Conservation (phyloP, 2,797 vertebrate species). For the Mareca penelope region DNA sequence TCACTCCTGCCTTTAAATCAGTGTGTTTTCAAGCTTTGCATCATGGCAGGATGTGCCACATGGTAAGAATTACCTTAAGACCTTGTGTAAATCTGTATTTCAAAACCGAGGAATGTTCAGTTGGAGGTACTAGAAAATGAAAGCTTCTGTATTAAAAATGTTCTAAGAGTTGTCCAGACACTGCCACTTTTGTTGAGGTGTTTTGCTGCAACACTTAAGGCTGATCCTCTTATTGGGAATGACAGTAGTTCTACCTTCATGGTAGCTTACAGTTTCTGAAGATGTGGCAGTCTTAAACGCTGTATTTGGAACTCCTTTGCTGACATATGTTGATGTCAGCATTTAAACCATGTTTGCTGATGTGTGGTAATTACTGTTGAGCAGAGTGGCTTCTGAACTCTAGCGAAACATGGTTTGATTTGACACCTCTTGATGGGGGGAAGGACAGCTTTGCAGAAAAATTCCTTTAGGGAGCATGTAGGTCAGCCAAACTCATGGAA, state of each 20-base stretch:
- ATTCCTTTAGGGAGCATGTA: neutral
- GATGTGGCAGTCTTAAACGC: neutral
- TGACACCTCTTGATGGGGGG: neutral
- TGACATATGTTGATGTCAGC: neutral
- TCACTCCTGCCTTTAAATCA: neutral
- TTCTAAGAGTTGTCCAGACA: accelerated
- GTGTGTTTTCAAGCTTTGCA: neutral
- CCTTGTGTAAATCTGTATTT: neutral
- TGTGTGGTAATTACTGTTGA: neutral
- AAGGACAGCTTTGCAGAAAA: neutral
- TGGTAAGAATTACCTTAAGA: neutral
- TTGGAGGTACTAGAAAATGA: neutral
- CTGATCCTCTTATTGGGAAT: neutral
- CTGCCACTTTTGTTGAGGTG: neutral
- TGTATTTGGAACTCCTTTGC: neutral
- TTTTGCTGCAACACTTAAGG: neutral
- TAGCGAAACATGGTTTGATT: neutral
- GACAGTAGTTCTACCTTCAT: neutral
- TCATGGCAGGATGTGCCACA: neutral
- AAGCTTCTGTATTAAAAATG: neutral
- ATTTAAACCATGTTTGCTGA: neutral
- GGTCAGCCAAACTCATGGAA: neutral
- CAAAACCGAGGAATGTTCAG: neutral
- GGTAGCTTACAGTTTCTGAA: neutral
- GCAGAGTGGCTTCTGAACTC: neutral